phyloP scores from a whole-genome alignment of 2,113 vertebrate genomes.

The Lanius collurio region DNA sequence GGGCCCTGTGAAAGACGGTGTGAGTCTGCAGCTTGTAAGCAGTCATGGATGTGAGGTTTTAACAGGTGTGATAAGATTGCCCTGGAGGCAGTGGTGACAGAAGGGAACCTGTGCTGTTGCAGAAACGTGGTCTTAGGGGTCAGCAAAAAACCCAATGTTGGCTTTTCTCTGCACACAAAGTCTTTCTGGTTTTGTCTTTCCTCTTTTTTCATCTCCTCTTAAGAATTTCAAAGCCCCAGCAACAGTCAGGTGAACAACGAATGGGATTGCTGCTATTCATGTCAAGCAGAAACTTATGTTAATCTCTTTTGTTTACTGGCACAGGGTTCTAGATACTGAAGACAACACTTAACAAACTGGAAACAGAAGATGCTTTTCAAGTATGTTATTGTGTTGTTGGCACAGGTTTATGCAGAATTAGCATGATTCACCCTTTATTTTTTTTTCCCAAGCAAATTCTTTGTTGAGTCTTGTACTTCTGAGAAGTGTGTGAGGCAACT shows the following conservation, averaged over 20 bases:
- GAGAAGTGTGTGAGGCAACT: not conserved
- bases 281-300: not conserved
- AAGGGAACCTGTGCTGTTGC: not conserved
- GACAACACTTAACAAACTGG: not conserved
- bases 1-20: accelerated
- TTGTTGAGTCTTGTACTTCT: constrained; percentile 37
- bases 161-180: accelerated
- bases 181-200: not conserved
- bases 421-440: constrained; percentile 1
- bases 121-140: accelerated
- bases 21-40: not conserved
- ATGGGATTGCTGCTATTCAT: not conserved
- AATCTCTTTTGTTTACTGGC: not conserved
- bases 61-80: not conserved
- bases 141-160: not conserved
- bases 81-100: not conserved
- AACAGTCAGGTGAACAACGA: not conserved
- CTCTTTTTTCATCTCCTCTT: not conserved
- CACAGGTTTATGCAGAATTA: not conserved
- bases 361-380: not conserved
- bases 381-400: not conserved
- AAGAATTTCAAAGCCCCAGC: not conserved
- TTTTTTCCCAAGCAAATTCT: not conserved
- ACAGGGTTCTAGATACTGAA: not conserved
- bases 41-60: not conserved